Conservation (phyloP, 2,888 invertebrate genomes). For the Archips xylosteana region DNA sequence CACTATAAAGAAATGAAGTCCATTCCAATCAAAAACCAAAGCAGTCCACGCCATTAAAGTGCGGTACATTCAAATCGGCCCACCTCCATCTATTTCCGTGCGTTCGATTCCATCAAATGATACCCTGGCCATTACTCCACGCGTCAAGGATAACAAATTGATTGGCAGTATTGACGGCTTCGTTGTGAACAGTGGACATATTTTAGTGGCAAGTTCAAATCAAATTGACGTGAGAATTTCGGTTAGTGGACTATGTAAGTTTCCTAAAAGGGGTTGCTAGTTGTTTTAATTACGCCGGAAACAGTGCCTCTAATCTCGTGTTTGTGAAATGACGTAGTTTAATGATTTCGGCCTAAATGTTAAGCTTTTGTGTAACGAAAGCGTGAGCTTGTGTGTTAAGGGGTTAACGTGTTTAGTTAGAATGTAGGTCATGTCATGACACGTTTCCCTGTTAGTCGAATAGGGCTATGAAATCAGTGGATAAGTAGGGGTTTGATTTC, state of each 20-base stretch:
- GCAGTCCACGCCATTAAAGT: slow-evolving; percentile 15
- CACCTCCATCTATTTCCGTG: slow-evolving; percentile 25
- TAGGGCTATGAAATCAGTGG: neutral
- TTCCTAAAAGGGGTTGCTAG: neutral
- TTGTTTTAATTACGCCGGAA: neutral
- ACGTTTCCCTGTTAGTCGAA: slow-evolving; percentile 4
- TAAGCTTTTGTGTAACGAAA: neutral
- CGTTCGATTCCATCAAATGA: slow-evolving; percentile 43
- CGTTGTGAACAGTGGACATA: slow-evolving; percentile 37
- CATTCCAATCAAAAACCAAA: slow-evolving; percentile 15
- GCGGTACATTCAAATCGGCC: slow-evolving; percentile 7
- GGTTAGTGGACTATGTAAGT: neutral
- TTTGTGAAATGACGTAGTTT: slow-evolving; percentile 11
- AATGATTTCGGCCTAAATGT: slow-evolving; percentile 4
- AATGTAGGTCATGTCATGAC: slow-evolving; percentile 27
- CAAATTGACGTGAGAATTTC: neutral
- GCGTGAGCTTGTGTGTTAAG: slow-evolving; percentile 1
- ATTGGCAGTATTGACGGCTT: slow-evolving; percentile 34
- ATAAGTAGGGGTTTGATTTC: neutral
- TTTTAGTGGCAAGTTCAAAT: slow-evolving; percentile 14
- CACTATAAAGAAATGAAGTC: neutral
- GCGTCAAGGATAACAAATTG: slow-evolving; percentile 53
- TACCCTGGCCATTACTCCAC: slow-evolving; percentile 48
- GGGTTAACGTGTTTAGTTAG: slow-evolving; percentile 13
- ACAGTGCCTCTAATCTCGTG: slow-evolving; percentile 7